phyloP scores from a whole-genome alignment of 2,797 vertebrate species.

The Chaetodon trifasciatus region DNA sequence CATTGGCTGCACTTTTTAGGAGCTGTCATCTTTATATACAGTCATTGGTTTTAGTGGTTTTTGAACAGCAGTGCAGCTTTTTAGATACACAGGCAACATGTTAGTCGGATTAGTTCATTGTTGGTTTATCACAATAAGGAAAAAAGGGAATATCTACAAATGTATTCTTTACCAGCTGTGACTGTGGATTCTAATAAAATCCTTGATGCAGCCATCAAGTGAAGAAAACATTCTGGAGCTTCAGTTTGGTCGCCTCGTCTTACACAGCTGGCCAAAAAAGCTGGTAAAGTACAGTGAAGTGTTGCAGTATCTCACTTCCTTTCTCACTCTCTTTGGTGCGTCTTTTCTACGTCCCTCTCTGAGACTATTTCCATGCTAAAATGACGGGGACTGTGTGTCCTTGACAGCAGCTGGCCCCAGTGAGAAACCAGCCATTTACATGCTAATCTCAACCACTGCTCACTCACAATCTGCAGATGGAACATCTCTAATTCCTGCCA shows the following conservation, averaged over 20 bases:
- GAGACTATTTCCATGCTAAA: constrained; percentile 57
- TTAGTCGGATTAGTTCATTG: background rate
- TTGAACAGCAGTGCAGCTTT: background rate
- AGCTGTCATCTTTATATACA: too few relatives aligned
- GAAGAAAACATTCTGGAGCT: background rate
- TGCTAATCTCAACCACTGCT: constrained; percentile 80
- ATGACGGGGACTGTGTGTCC: constrained; percentile 73
- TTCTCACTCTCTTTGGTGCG: constrained; percentile 25
- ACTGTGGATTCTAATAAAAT: background rate
- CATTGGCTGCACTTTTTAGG: too few relatives aligned
- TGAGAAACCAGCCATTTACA: constrained; percentile 78
- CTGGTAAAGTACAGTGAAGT: constrained; percentile 13
- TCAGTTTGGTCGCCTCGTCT: background rate
- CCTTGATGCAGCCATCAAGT: background rate
- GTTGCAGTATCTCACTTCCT: constrained; percentile 23
- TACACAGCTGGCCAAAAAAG: constrained; percentile 24
- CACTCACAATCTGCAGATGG: constrained; percentile 64
- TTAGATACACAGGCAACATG: background rate
- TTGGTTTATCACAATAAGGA: background rate
- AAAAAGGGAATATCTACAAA: background rate
- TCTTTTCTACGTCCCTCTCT: constrained; percentile 21
- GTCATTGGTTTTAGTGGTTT: constrained; percentile 1
- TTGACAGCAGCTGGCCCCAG: constrained; percentile 78
- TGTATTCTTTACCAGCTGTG: background rate
- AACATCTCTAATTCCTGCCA: constrained; percentile 65